Base-by-base conservation (phyloP, 2,888 invertebrate species). In the Diarsia dahlii region DNA sequence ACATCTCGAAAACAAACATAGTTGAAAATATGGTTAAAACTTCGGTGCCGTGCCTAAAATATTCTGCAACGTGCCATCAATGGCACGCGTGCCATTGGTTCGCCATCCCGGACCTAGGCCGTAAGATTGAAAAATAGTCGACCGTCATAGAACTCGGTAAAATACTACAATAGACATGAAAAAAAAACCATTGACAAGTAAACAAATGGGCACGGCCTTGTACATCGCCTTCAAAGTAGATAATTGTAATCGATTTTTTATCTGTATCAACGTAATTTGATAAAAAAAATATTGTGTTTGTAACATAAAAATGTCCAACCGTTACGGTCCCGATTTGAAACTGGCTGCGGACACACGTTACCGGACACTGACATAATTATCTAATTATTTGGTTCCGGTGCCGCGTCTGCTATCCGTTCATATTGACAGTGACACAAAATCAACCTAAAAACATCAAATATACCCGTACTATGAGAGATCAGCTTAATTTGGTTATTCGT, bases 171-270 rank as follows among this genome's bases (percentile, higher is more conserved):
- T 12, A 48, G 18, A 69, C 18, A 13, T 9, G 48, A n/a, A 65
- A 54, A 65, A 54, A 48, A 65, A 66, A 15, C 20, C 3, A 28
- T 63, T 39, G 20, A 10, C 74, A 48, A 48, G n/a, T 45, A 56
- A 60, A 75, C 76, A 75, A 75, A 66, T 6, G n/a, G 15, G 13
- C 10, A 48, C 13, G 46, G 23, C 69, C 69, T 69, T 69, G 52
- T 45, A 64, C 60, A 34, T 39, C 15, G 34, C 65, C 76, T 80
- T 69, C 54, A 60, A 63, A 23, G 6, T 45, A 48, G 13, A 3
- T 48, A 13, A 60, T 75, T 28, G 23, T 45, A 50, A 76, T 79
- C 39, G 68, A 20, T 60, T 82, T 75, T 65, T 60, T 74, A 46
- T 50, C 34, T 13, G 12, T 6, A 39, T 39, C 34, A 64, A 28